Base-by-base conservation (phyloP, 2,113 vertebrate species). In the Piaya cayana region DNA sequence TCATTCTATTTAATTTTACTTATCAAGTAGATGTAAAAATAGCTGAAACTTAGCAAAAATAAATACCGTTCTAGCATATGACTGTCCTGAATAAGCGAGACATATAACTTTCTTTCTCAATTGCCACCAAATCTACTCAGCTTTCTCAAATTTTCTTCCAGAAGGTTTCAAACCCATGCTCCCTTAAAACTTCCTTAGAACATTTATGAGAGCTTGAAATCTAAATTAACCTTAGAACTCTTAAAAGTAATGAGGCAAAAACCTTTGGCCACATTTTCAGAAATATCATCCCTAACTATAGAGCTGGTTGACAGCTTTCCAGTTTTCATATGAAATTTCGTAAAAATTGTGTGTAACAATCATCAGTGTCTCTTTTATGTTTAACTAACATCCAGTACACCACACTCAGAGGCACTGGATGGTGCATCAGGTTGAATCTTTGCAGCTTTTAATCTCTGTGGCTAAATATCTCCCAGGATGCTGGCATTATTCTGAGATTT, bases 391-490 rank as follows among this genome's bases (percentile, higher is more conserved):
- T 11, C 27, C 27, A 50, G 12, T 8, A 29, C 0, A 2, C 30
- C 47, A 65, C 74, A 36, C 45, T 68, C 91, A 74, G 70, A 88
- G 65, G 86, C 75, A 17, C 16, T 65, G 52, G 85, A 64, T n/a
- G 17, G 56, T 39, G 18, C 27, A 12, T 56, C 6, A 4, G 18
- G 50, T 87, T 68, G 37, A 29, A 22, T 75, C 80, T 88, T 84
- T 85, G 64, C 53, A 67, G 27, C 49, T 92, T 50, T 11, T 0
- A 37, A 11, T 59, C 79, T 86, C 52, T 62, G 11, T 8, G 19
- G 39, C 52, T 93, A 94, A 62, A 67, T 87, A 64, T 91, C 86
- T 91, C 83, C 82, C 79, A 75, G 76, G 91, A 75, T 47, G 10
- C 8, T 16, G 14, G 23, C 37, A 63, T 82, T 89, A 56, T 37